Base-by-base conservation (phyloP, 2,797 vertebrate genomes). In the Bryconaethiops microstoma region DNA sequence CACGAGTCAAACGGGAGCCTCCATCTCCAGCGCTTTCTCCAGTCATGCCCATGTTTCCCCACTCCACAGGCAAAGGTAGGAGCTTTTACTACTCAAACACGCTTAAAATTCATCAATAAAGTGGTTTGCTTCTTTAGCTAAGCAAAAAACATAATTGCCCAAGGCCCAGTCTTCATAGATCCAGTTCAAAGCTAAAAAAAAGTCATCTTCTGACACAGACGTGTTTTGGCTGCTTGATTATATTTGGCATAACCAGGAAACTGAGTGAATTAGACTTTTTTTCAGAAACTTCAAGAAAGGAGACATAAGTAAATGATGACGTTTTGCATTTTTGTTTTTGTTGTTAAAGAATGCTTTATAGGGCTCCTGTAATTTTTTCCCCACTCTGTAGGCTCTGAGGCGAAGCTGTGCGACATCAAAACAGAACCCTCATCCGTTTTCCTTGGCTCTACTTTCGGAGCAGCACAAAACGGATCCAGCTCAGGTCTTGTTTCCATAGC, bases 401-500 rank as follows among this genome's bases (percentile, higher is more conserved):
- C 95, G 78, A 96, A 95, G 93, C 93, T 95, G 82, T 95, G 91
- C 89, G 96, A 96, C 19, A 93, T 99, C 83, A 99, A 99, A 92
- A 94, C 93, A 3, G 98, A 99, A 86, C 95, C 96, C 0, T 86
- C 94, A 52, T 88, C 91, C 0, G 87, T 96, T 88, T 97, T 97
- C 88, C 97, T 97, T 76, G 92, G 95, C 19, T 93, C 96, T 60
- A 93, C 96, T 67, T 95, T 97, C 82, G 94, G 94, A 77, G 88
- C 95, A 4, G 87, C 95, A 63, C 92, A 94, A 50, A 96, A 95
- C 52, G 95, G 96, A 78, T 95, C 97, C 82, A 96, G 96, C 91
- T 94, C 96, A 75, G 96, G 97, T 21, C 94, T 99, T 78, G 97
- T 99, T 83, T 99, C 98, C 90, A 97, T 99, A 85, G 97, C 98